A percentile compares a stretch with the other conserved stretches of the same genome.
Evolutionary conservation across 2,888 invertebrate genomes (phyloP).

Genomic region (Tanytarsus gracilentus): DNA sequence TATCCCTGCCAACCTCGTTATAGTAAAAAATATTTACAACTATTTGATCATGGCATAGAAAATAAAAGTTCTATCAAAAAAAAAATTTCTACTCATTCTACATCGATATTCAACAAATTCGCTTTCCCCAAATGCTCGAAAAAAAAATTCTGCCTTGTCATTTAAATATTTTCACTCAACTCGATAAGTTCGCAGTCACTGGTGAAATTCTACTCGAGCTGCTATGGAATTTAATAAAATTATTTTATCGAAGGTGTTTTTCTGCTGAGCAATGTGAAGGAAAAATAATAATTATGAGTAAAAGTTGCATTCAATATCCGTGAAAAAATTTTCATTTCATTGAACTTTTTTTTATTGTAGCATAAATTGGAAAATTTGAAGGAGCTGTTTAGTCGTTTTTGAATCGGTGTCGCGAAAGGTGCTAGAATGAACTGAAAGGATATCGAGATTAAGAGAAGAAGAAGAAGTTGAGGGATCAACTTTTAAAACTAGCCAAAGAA

Average conservation of each 20-base stretch:
- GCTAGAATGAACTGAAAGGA: too few species aligned
- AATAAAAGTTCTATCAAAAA: too few species aligned
- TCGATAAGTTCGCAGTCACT: too few species aligned
- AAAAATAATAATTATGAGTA: conserved; percentile 23
- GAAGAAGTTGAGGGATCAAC: too few species aligned
- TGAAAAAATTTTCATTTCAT: conserved; percentile 23
- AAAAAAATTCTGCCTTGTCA: conserved; percentile 17
- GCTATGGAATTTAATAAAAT: conserved; percentile 22
- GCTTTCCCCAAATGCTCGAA: not conserved
- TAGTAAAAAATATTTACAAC: too few species aligned
- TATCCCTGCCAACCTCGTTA: too few species aligned
- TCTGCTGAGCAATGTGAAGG: not conserved
- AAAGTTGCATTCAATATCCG: conserved; percentile 10
- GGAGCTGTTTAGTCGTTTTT: not conserved
- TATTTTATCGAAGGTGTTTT: conserved; percentile 26
- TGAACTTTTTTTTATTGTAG: conserved; percentile 16
- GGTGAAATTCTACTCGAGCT: not conserved
- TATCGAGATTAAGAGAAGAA: too few species aligned
- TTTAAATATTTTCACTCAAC: conserved; percentile 11
- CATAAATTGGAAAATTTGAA: not conserved
- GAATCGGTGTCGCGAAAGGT: too few species aligned
- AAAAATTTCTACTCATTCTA: too few species aligned
- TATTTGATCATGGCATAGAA: too few species aligned
- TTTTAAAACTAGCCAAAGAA: too few species aligned
- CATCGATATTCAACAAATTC: conserved; percentile 12